phyloP scores from a whole-genome alignment of 1,140 invertebrate genomes.

The Hyposmocoma kahamanoa region DNA sequence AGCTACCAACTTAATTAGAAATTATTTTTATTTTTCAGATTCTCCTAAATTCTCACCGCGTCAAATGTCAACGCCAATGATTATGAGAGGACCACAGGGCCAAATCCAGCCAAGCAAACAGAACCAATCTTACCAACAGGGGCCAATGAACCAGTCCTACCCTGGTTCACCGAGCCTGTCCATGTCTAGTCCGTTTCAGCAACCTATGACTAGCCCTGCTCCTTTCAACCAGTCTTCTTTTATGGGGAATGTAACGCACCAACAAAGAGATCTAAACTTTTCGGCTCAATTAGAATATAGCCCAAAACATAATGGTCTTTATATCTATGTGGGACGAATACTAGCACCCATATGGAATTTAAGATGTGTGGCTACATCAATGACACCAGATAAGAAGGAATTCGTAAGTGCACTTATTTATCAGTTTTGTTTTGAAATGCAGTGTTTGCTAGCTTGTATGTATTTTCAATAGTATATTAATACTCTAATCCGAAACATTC shows the following conservation, averaged over 20 bases:
- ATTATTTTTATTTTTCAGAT: slow-evolving; percentile 25
- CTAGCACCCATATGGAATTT: slow-evolving; percentile 87
- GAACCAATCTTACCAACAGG: slow-evolving; percentile 49
- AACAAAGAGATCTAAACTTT: slow-evolving; percentile 49
- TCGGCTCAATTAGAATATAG: slow-evolving; percentile 79
- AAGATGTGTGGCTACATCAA: slow-evolving; percentile 79
- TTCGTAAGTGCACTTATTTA: slow-evolving; percentile 75
- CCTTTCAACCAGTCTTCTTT: slow-evolving; percentile 56
- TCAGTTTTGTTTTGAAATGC: too few species aligned
- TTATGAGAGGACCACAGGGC: slow-evolving; percentile 47
- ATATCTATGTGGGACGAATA: slow-evolving; percentile 91
- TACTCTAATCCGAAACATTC: too few species aligned
- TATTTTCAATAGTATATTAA: too few species aligned
- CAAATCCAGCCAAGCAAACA: slow-evolving; percentile 42
- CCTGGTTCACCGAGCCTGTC: slow-evolving; percentile 33
- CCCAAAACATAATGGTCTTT: slow-evolving; percentile 94
- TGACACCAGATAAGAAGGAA: slow-evolving; percentile 74
- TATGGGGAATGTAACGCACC: slow-evolving; percentile 42
- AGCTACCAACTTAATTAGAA: not conserved
- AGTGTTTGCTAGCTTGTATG: too few species aligned
- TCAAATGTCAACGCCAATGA: slow-evolving; percentile 70
- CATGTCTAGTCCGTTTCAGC: slow-evolving; percentile 45
- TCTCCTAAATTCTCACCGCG: slow-evolving; percentile 69
- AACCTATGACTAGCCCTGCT: slow-evolving; percentile 39
- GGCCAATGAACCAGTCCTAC: slow-evolving; percentile 46